These are phyloP conservation scores for Norana najaformis DNA, from an alignment of 2,888 invertebrate genomes.

Conservation along the genomic window DNA sequence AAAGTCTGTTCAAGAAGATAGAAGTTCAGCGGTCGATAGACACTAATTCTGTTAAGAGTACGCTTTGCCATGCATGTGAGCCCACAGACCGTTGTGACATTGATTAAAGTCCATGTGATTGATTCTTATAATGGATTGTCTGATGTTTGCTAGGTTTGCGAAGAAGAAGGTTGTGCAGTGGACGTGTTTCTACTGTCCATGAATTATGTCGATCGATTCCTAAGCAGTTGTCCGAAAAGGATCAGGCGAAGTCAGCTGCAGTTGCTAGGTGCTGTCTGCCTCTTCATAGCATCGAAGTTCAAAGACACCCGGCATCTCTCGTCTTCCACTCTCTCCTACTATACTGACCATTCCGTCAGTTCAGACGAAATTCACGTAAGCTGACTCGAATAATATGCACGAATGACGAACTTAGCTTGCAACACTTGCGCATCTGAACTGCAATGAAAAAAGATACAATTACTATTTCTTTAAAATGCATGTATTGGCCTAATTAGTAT, in stretches of 20 bases:
- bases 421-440: no score
- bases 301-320: slow-evolving; percentile 81
- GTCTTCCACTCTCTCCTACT: slow-evolving; percentile 80
- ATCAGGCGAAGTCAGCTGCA: slow-evolving; percentile 78
- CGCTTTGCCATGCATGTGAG: no score
- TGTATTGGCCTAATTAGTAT: no score
- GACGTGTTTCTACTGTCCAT: not conserved
- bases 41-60: no score
- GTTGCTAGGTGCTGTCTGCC: slow-evolving; percentile 85
- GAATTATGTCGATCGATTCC: slow-evolving; percentile 88
- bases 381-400: not conserved
- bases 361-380: slow-evolving; percentile 85
- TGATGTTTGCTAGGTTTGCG: not conserved
- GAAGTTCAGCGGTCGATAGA: no score
- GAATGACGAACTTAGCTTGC: not conserved
- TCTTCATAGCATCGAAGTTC: slow-evolving; percentile 88
- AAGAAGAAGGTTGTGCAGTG: slow-evolving; percentile 5
- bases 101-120: no score
- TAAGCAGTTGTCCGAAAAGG: slow-evolving; percentile 79
- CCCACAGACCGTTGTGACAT: no score
- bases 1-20: no score
- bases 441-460: no score
- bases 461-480: no score
- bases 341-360: slow-evolving; percentile 90
- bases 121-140: not conserved